Conservation (phyloP, 2,888 invertebrate genomes). For the Crocallis elinguaria region DNA sequence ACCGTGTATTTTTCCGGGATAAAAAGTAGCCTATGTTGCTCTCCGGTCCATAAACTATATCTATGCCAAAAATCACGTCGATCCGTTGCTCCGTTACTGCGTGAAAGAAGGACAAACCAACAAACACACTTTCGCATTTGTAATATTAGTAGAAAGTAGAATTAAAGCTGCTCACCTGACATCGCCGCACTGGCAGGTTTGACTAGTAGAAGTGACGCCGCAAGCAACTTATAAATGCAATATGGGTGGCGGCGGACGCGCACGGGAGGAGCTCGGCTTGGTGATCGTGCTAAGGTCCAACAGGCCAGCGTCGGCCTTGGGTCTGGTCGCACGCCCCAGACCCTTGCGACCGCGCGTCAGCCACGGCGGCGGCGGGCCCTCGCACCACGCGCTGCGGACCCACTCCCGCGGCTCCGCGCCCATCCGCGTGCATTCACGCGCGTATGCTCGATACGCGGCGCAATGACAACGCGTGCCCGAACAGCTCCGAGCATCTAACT, state of each 20-base stretch:
- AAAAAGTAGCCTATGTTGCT: too few species aligned
- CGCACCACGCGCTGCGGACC: constrained; percentile 89
- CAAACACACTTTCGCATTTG: too few species aligned
- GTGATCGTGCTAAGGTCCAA: constrained; percentile 61
- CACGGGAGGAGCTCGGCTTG: constrained; percentile 60
- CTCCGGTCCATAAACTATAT: too few species aligned
- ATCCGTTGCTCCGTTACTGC: too few species aligned
- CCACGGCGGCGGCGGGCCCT: constrained; percentile 72
- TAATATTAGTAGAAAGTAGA: too few species aligned
- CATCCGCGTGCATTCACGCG: constrained; percentile 92
- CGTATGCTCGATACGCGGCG: constrained; percentile 95
- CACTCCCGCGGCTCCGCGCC: constrained; percentile 90
- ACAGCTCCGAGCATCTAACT: constrained; percentile 95
- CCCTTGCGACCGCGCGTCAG: constrained; percentile 59
- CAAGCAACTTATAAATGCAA: constrained; percentile 59
- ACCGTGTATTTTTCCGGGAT: too few species aligned
- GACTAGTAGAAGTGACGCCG: constrained; percentile 75
- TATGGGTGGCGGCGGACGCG: constrained; percentile 77
- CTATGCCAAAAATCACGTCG: too few species aligned
- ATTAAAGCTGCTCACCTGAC: constrained; percentile 59
- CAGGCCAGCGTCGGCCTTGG: constrained; percentile 45
- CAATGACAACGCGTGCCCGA: constrained; percentile 93
- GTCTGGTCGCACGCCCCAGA: constrained; percentile 37
- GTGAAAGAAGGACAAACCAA: too few species aligned
- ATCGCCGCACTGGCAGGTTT: constrained; percentile 73